Conservation (phyloP, 2,888 invertebrate species). For the Eumerus sabulonum region DNA sequence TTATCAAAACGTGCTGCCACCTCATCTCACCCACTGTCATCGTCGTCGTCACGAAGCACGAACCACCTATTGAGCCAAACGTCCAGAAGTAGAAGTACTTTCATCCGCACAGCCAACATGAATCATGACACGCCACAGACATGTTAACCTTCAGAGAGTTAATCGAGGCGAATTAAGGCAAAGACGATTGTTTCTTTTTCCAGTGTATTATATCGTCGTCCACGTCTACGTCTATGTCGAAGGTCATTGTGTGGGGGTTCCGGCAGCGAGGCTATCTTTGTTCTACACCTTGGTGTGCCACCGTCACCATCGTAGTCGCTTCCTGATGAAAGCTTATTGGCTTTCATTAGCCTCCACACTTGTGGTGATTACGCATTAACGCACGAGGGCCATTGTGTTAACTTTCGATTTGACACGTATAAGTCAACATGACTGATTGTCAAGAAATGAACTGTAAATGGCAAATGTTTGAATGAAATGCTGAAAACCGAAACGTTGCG, state of each 20-base stretch:
- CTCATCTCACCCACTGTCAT: slow-evolving; percentile 27
- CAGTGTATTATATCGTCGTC: slow-evolving; percentile 7
- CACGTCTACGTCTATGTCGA: neutral
- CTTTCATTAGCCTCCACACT: slow-evolving; percentile 68
- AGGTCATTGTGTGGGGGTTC: neutral
- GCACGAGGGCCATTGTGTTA: slow-evolving; percentile 60
- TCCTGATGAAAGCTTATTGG: slow-evolving; percentile 66
- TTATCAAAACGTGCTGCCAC: slow-evolving; percentile 63
- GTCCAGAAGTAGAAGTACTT: slow-evolving; percentile 25
- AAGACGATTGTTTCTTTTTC: slow-evolving; percentile 67
- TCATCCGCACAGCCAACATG: slow-evolving; percentile 47
- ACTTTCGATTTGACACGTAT: slow-evolving; percentile 67
- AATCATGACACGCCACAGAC: slow-evolving; percentile 69
- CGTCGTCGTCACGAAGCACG: slow-evolving; percentile 20
- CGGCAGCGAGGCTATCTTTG: slow-evolving; percentile 14
- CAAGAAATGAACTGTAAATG: slow-evolving; percentile 26
- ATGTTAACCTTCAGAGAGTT: slow-evolving; percentile 67
- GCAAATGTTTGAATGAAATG: slow-evolving; percentile 21
- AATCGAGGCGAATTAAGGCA: slow-evolving; percentile 67
- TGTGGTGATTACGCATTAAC: slow-evolving; percentile 63
- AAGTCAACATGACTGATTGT: slow-evolving; percentile 61
- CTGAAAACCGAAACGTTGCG: slow-evolving; percentile 36
- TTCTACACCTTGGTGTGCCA: slow-evolving; percentile 50
- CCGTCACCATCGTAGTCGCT: slow-evolving; percentile 38
- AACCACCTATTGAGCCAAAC: slow-evolving; percentile 39